Evolutionary conservation across 2,797 vertebrate species (phyloP), one percentile per base, ranked within the genome.

Genomic region (Liparis tanakae): DNA sequence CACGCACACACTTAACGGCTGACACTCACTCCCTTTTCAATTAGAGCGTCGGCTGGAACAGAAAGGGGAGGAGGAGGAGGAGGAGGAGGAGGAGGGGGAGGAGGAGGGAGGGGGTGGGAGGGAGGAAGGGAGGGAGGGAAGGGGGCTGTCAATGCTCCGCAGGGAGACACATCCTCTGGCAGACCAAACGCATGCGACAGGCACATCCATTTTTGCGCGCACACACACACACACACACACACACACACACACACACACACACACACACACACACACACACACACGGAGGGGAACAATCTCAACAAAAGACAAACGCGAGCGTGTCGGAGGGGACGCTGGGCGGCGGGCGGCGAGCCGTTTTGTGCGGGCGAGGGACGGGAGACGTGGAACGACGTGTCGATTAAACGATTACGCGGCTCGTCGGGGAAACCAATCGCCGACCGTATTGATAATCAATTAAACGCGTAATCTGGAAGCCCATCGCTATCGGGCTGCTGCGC

Each of bases 1-100:
- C 68, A 15, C 51, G 15, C 83, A 44, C 88, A 79, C 58, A 70
- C 50, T 89, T 85, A 90, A 86, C 80, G 83, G 85, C 87, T 91
- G 87, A 92, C 90, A 90, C 90, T 90, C 88, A 87, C 90, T 92
- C 89, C 89, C 90, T 91, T 92, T 92, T 92, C 92, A 92, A 93
- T 92, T 92, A 91, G 90, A 93, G 89, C 70, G 88, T 85, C 88
- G 89, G 87, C 91, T 91, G 87, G 83, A 91, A 92, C 87, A 89
- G 87, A 88, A 82, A 76, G 74, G 78, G 72, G 60, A 37, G 54
- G 70, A n/a, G 59, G 20, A 51, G 76, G 79, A 82, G 78, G 69
- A 8, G 1, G 65, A 9, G 59, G 56, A 44, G 43, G 18, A 37
- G 33, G 55, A 34, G 18, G 68, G 8, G 36, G 34, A 36, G 34